These are phyloP conservation scores for Thunnus thynnus DNA, from an alignment of 2,113 vertebrate genomes.

Conservation along the genomic window DNA sequence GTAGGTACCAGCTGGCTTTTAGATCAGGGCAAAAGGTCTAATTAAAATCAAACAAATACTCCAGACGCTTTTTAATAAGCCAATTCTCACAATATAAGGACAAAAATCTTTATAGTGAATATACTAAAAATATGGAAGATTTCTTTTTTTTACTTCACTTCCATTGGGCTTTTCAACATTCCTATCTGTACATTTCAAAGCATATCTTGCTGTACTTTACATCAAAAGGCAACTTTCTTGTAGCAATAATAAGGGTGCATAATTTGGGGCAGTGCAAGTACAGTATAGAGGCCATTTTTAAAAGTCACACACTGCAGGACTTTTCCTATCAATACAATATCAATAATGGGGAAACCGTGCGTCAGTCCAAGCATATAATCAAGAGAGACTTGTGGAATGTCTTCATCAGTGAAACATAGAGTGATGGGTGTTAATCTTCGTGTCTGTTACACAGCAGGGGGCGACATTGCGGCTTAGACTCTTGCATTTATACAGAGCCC, in stretches of 20 bases:
- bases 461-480: conserved; percentile 25
- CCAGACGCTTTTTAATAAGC: conserved; percentile 27
- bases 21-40: conserved; percentile 28
- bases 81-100: conserved; percentile 26
- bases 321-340: conserved; percentile 35
- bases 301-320: conserved; percentile 54
- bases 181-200: conserved; percentile 78
- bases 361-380: conserved; percentile 10
- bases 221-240: conserved; percentile 72
- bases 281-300: conserved; percentile 45
- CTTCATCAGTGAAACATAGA: neutral
- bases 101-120: conserved; percentile 36
- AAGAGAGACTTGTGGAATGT: conserved; percentile 25
- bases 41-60: conserved; percentile 38
- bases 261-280: conserved; percentile 75
- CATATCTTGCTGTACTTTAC: conserved; percentile 81
- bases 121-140: conserved; percentile 43
- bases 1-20: conserved; percentile 46
- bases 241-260: conserved; percentile 76
- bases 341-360: conserved; percentile 31
- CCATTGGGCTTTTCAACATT: conserved; percentile 61
- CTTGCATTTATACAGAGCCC: neutral
- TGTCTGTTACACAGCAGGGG: conserved; percentile 42
- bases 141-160: conserved; percentile 41
- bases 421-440: neutral